phyloP scores from a whole-genome alignment of 2,797 vertebrate genomes.

The Coregonus suidteri region DNA sequence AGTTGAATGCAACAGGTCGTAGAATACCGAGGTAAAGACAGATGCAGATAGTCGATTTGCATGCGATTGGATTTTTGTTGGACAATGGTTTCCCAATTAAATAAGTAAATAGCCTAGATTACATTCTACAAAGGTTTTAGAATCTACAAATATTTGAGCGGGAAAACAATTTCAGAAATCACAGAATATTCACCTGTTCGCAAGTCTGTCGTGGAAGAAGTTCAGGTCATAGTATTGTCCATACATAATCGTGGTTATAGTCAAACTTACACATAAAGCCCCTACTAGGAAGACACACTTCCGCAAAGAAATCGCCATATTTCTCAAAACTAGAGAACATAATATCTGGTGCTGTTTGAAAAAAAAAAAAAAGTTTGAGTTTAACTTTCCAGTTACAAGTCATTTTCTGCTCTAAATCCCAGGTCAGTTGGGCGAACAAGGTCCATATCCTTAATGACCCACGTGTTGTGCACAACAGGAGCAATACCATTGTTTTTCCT shows the following conservation, averaged over 20 bases:
- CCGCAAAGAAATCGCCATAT: neutral
- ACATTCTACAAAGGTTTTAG: neutral
- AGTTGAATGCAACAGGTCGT: neutral
- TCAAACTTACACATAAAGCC: slow-evolving; percentile 18
- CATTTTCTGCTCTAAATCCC: neutral
- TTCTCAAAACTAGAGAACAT: neutral
- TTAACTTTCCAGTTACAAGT: neutral
- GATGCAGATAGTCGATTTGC: too few relatives aligned
- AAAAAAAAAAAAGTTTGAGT: neutral
- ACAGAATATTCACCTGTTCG: neutral
- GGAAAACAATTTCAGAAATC: neutral
- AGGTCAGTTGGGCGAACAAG: neutral
- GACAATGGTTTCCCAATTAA: neutral
- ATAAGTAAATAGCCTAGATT: neutral
- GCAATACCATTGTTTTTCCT: neutral
- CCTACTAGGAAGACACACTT: slow-evolving; percentile 4
- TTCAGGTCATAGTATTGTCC: slow-evolving; percentile 1
- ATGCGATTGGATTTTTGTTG: too few relatives aligned
- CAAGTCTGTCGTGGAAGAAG: neutral
- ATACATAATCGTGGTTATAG: slow-evolving; percentile 14
- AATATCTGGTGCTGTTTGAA: neutral
- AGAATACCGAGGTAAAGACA: too few relatives aligned
- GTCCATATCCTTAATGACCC: neutral
- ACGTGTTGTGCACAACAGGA: neutral
- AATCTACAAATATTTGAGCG: neutral